Percentiles rank a stretch among this genome's conserved stretches.
phyloP scores from a whole-genome alignment of 2,113 vertebrate genomes.

The Delphinus delphis region DNA sequence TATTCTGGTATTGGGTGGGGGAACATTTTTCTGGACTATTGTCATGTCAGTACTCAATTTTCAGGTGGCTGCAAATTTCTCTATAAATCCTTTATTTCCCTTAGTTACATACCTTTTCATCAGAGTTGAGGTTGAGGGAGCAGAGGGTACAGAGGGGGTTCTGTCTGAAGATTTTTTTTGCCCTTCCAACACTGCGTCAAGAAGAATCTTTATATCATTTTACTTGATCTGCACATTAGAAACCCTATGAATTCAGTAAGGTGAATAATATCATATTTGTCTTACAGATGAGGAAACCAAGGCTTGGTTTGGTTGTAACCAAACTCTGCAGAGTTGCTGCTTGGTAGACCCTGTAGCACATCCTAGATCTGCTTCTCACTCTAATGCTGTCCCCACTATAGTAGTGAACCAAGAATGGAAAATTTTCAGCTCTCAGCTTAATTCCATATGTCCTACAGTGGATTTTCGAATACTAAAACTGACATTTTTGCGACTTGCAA shows the following conservation, averaged over 20 bases:
- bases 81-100: neutral
- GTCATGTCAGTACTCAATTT: neutral
- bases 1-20: neutral
- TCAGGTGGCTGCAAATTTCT: neutral
- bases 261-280: neutral
- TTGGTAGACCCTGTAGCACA: neutral
- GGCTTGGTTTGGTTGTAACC: neutral
- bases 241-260: neutral
- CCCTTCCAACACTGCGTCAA: neutral
- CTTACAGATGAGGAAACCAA: constrained; percentile 36
- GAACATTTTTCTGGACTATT: neutral
- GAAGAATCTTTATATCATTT: constrained; percentile 14
- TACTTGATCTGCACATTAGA: neutral
- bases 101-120: neutral
- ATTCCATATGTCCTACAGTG: neutral
- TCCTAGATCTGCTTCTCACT: neutral
- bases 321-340: neutral
- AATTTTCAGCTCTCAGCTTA: neutral
- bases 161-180: neutral
- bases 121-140: neutral
- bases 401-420: neutral
- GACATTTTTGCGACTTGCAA: neutral
- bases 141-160: neutral
- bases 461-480: constrained; percentile 37
- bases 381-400: neutral